Conservation (phyloP, 2,888 invertebrate species). For the Oxycera nigricornis region DNA sequence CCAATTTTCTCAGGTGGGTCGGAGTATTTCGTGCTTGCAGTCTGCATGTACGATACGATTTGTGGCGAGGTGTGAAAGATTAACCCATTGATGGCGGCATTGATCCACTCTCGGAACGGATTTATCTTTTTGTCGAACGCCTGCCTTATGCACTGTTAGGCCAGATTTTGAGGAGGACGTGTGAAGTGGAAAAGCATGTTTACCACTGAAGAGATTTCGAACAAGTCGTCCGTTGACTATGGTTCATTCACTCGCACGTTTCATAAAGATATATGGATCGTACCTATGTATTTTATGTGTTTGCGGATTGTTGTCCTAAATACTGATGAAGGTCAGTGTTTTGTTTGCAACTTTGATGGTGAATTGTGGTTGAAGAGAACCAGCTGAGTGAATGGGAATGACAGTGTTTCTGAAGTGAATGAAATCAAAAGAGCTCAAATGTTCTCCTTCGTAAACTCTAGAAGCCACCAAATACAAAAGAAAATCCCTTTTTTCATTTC, state of each 20-base stretch:
- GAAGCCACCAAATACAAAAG: no score
- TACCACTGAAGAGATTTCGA: constrained; percentile 11
- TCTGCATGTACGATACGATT: no score
- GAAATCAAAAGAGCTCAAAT: no score
- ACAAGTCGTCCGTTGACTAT: background rate
- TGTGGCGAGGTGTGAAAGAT: background rate
- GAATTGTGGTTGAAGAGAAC: background rate
- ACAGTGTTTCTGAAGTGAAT: no score
- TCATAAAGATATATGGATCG: no score
- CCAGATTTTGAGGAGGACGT: constrained; percentile 6
- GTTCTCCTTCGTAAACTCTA: no score
- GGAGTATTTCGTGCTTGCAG: background rate
- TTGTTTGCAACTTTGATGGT: background rate
- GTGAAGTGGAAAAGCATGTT: constrained; percentile 32
- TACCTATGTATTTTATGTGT: background rate
- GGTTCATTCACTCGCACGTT: constrained; percentile 25
- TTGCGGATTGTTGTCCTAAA: constrained; percentile 24
- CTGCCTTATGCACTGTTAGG: background rate
- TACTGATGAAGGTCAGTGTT: constrained; percentile 36
- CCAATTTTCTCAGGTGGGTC: background rate
- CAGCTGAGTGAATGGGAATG: background rate
- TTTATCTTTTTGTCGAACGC: constrained; percentile 10
- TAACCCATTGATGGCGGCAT: constrained; percentile 33
- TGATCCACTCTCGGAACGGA: constrained; percentile 31
- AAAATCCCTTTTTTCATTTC: no score